Evolutionary conservation across 2,113 vertebrate genomes (phyloP), one percentile per base, ranked within the genome.

Genomic region (Notechis scutatus): DNA sequence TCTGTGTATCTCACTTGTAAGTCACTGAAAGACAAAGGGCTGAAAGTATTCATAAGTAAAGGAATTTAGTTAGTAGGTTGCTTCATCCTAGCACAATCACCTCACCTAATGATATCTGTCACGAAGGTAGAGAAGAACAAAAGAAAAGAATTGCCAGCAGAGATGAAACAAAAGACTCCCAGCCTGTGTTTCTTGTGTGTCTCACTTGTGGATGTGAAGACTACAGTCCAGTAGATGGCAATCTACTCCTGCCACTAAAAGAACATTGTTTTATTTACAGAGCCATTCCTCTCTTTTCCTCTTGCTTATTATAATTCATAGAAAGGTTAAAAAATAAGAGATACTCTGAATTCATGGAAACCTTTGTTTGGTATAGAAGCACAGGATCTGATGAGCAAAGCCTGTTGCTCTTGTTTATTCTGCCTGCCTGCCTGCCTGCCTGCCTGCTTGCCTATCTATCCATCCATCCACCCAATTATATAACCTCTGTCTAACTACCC

Each of bases 301-400:
- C 87, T 59, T 91, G 93, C 95, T 97, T 96, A 96, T 95, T 95
- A 95, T 95, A 95, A 95, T 97, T 97, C 96, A 96, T 95, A 96
- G 97, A 94, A 95, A 97, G 93, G 94, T 93, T 90, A 93, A 90
- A 87, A 90, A 93, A 90, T 94, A 95, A 95, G 95, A 95, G 96
- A 96, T 96, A 93, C 95, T 95, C 96, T 94, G 93, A 96, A 96
- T 96, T 97, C 24, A 96, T 94, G 95, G 96, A 97, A 97, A 97
- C 95, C 96, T 97, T 98, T 98, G 97, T 98, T 97, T 96, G 94
- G 61, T 93, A 96, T 95, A 97, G 95, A 97, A 96, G 95, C 89
- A 96, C 94, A 96, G 91, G 93, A 93, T 96, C 95, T 92, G 18
- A 94, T 95, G 94, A 94, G 94, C 93, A 52, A 95, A 97, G 96